A percentile compares a stretch with the other conserved stretches of the same genome.
phyloP scores from a whole-genome alignment of 1,140 invertebrate genomes.

The Drosophila melanica region DNA sequence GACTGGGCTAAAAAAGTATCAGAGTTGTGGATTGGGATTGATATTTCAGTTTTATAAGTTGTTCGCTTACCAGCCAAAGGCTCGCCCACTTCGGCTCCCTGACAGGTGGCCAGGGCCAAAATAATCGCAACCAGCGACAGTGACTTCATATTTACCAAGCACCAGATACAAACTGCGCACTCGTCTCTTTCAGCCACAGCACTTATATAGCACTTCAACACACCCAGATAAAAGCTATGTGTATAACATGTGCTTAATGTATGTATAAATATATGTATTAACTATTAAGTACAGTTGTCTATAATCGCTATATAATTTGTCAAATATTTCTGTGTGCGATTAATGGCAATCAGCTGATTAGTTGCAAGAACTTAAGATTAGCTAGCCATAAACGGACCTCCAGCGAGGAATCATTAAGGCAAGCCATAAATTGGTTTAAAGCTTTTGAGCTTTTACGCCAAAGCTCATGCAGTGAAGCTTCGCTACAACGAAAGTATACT shows the following conservation, averaged over 20 bases:
- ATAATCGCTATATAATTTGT: conserved; percentile 57
- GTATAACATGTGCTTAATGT: background rate
- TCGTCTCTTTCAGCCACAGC: background rate
- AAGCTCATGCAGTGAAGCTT: conserved; percentile 17
- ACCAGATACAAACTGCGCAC: conserved; percentile 10
- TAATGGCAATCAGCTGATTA: conserved; percentile 49
- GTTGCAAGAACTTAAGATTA: conserved; percentile 54
- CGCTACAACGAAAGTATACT: background rate
- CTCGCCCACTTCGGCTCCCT: conserved; percentile 48
- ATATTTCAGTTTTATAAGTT: background rate
- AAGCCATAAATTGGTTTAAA: conserved; percentile 2
- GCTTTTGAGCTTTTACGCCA: background rate
- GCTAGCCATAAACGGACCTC: conserved; percentile 4
- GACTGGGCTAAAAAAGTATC: conserved; percentile 34
- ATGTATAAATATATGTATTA: conserved; percentile 10
- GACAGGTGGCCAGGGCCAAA: conserved; percentile 36
- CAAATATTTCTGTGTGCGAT: conserved; percentile 40
- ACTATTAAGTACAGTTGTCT: conserved; percentile 2
- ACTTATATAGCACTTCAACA: conserved; percentile 53
- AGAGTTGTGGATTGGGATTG: background rate
- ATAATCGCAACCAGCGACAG: conserved; percentile 50
- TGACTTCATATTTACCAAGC: conserved; percentile 60
- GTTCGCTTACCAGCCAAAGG: conserved; percentile 45
- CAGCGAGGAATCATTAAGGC: background rate
- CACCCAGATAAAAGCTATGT: conserved; percentile 51